These are phyloP conservation scores for Oikopleura dioica DNA, from an alignment of 23 tunicate species.

Conservation along the genomic window DNA sequence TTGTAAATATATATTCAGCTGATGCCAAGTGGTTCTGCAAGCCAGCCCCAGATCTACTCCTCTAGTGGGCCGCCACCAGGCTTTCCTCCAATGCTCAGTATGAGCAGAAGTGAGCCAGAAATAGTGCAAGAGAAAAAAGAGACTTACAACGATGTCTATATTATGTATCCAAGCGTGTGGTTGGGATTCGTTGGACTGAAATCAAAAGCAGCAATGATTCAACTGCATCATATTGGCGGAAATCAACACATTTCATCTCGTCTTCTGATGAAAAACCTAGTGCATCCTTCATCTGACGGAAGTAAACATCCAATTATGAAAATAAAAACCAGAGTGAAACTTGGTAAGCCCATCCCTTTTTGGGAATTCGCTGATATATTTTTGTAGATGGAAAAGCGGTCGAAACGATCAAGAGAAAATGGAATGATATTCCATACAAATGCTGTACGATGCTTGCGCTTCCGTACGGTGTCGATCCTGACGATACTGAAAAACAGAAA, in stretches of 20 bases:
- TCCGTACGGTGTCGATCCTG: background rate
- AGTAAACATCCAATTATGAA: background rate
- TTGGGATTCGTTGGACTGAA: background rate
- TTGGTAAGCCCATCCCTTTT: background rate
- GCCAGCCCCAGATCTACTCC: background rate
- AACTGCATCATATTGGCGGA: conserved; percentile 2
- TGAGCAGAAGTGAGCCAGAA: background rate
- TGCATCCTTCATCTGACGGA: background rate
- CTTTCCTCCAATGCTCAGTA: background rate
- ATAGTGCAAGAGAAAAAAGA: background rate
- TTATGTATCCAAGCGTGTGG: background rate
- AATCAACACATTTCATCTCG: background rate
- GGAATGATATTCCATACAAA: background rate
- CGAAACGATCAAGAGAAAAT: background rate
- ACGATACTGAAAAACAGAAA: background rate
- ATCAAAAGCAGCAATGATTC: background rate
- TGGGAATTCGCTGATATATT: background rate
- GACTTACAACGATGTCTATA: background rate
- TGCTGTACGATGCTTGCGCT: background rate
- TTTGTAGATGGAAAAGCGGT: background rate
- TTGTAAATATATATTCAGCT: too few species aligned
- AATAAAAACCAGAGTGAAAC: background rate
- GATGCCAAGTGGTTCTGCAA: too few species aligned
- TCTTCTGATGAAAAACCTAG: background rate
- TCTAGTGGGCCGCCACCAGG: conserved; percentile 5